Evolutionary conservation across 2,888 invertebrate genomes (phyloP).

Genomic region (Tenthredo distinguenda): DNA sequence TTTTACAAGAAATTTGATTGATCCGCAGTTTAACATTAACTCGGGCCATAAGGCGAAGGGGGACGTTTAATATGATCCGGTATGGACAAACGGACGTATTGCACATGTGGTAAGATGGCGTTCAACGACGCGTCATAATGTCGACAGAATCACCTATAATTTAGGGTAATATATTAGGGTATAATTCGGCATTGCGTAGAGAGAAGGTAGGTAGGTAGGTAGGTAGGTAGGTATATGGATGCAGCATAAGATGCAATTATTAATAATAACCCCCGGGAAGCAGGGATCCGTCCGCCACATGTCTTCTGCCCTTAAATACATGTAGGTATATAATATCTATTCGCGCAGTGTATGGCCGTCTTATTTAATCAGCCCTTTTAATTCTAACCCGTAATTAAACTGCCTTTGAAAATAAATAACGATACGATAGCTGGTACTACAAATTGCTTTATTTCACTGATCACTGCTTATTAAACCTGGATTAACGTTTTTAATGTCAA

Average conservation of each 20-base stretch:
- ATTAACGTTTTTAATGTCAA: not conserved
- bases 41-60: not conserved
- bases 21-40: not conserved
- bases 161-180: slow-evolving; percentile 77
- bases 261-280: slow-evolving; percentile 63
- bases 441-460: slow-evolving; percentile 40
- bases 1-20: not conserved
- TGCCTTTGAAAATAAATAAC: not conserved
- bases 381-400: slow-evolving; percentile 42
- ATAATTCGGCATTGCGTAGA: slow-evolving; percentile 73
- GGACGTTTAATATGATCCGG: not conserved
- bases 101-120: slow-evolving; percentile 40
- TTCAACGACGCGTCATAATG: slow-evolving; percentile 46
- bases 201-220: not conserved
- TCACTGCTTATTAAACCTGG: not conserved
- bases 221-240: not conserved
- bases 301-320: slow-evolving; percentile 52
- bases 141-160: slow-evolving; percentile 74
- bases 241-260: slow-evolving; percentile 74
- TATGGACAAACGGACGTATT: not conserved
- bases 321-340: slow-evolving; percentile 13
- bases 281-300: slow-evolving; percentile 53
- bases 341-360: slow-evolving; percentile 26
- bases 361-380: slow-evolving; percentile 62
- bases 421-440: not conserved